Conservation (phyloP, 1,140 invertebrate species). For the Pissodes strobi region DNA sequence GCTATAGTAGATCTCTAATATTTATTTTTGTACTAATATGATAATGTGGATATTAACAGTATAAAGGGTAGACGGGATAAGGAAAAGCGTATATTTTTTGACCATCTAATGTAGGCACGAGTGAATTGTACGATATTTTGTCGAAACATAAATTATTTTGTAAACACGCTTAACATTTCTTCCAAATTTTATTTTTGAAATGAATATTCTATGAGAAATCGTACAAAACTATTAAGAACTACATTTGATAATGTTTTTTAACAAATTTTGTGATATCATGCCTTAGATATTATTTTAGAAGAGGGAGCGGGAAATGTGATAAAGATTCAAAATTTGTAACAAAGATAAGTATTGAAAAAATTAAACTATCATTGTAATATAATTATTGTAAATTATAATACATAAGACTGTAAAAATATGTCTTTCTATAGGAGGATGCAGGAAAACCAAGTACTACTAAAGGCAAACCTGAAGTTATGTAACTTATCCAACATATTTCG, state of each 20-base stretch:
- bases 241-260: constrained; percentile 1
- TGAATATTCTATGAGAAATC: constrained; percentile 1
- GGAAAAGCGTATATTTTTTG: constrained; percentile 9
- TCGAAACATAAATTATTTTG: not conserved
- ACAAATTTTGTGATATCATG: constrained; percentile 35
- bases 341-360: constrained; percentile 20
- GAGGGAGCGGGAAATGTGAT: constrained; percentile 32
- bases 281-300: constrained; percentile 30
- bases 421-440: constrained; percentile 15
- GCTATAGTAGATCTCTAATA: not conserved
- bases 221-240: constrained; percentile 1
- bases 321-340: constrained; percentile 37
- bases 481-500: too few relatives aligned
- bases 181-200: not conserved
- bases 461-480: too few relatives aligned
- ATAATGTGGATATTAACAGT: constrained; percentile 8
- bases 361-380: constrained; percentile 11
- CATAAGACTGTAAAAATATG: constrained; percentile 32
- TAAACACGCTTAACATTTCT: not conserved
- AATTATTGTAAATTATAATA: constrained; percentile 17
- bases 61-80: not conserved
- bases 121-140: constrained; percentile 3
- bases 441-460: too few relatives aligned
- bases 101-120: not conserved
- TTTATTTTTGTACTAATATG: constrained; percentile 20